Evolutionary conservation across 2,888 invertebrate genomes (phyloP).

Genomic region (Saturnia japonica): DNA sequence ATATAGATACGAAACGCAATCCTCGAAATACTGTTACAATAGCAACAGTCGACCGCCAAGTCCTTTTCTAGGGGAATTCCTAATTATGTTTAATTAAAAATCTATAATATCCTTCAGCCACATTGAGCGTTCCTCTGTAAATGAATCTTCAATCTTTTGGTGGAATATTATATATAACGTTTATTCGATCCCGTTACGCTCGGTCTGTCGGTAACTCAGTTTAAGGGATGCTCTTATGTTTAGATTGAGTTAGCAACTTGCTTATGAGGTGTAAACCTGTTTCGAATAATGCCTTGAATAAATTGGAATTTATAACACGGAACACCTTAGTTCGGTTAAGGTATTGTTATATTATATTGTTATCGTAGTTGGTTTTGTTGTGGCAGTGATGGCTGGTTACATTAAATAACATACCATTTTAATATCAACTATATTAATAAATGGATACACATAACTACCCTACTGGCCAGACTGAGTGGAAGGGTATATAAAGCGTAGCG

Average conservation of each 20-base stretch:
- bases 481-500: too few species aligned
- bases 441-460: too few species aligned
- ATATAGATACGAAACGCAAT: neutral
- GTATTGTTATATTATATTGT: neutral
- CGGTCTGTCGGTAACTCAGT: neutral
- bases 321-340: neutral
- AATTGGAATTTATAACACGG: neutral
- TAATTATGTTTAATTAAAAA: neutral
- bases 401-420: too few species aligned
- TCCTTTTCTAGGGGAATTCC: neutral
- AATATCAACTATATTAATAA: too few species aligned
- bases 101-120: neutral
- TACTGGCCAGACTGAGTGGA: too few species aligned
- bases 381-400: too few species aligned
- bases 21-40: neutral
- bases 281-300: neutral
- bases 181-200: slow-evolving; percentile 5
- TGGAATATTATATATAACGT: neutral
- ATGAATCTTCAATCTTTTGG: slow-evolving; percentile 2
- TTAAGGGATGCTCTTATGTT: slow-evolving; percentile 2
- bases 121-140: neutral
- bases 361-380: neutral
- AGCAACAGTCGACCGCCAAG: neutral
- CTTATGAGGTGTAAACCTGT: neutral
- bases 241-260: neutral